phyloP scores from a whole-genome alignment of 2,888 invertebrate genomes.

The Linnaemya tessellans region DNA sequence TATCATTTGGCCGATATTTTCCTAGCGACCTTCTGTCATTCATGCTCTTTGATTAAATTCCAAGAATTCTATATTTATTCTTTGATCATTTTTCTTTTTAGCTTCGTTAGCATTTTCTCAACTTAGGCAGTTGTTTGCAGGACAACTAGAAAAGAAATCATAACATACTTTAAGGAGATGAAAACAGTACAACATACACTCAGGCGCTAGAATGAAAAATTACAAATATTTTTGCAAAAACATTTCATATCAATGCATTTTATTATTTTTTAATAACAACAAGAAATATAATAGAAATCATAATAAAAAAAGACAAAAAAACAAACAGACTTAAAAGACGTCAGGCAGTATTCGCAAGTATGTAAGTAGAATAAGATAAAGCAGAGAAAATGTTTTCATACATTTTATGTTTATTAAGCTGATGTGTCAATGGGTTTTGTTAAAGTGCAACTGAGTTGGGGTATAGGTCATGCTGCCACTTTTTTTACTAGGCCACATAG shows the following conservation, averaged over 20 bases:
- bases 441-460: conserved; percentile 29
- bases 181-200: background rate
- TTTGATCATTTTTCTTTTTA: background rate
- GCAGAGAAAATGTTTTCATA: conserved; percentile 16
- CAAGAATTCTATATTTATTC: conserved; percentile 1
- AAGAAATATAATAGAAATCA: conserved; percentile 24
- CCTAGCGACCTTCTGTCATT: background rate
- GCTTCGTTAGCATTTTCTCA: conserved; percentile 52
- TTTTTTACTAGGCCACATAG: background rate
- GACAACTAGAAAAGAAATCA: conserved; percentile 22
- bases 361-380: background rate
- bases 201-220: conserved; percentile 32
- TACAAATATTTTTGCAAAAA: conserved; percentile 55
- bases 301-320: conserved; percentile 11
- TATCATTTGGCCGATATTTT: background rate
- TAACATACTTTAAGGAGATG: conserved; percentile 33
- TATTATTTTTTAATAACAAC: conserved; percentile 32
- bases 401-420: conserved; percentile 53
- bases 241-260: conserved; percentile 53
- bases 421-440: conserved; percentile 56
- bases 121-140: conserved; percentile 9
- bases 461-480: conserved; percentile 52
- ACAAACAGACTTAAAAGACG: background rate
- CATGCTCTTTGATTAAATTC: background rate
- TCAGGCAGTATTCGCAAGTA: conserved; percentile 17